Percentiles rank a stretch among this genome's conserved stretches.
These are phyloP conservation scores for Trachelus tabidus DNA, from an alignment of 2,888 invertebrate species.

Conservation along the genomic window DNA sequence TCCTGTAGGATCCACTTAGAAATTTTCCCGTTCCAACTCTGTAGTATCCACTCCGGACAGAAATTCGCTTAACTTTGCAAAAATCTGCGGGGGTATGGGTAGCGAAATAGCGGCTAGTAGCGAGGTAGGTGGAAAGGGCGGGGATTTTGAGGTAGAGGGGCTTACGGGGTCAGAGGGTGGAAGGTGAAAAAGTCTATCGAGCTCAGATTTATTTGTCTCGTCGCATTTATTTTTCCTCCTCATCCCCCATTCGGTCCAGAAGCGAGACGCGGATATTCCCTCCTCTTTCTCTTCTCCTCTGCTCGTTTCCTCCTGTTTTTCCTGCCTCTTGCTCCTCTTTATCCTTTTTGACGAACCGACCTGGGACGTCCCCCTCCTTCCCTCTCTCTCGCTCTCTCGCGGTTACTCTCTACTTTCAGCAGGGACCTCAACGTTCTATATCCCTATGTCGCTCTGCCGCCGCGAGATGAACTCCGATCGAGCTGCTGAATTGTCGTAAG, in stretches of 20 bases:
- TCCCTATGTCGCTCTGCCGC: neutral
- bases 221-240: slow-evolving; percentile 18
- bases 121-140: neutral
- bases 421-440: neutral
- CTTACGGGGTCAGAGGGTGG: slow-evolving; percentile 5
- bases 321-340: neutral
- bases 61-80: neutral
- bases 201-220: slow-evolving; percentile 36
- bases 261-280: neutral
- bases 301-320: neutral
- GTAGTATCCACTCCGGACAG: neutral
- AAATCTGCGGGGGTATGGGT: neutral
- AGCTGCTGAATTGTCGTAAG: neutral
- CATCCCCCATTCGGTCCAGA: neutral
- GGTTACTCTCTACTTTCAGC: neutral
- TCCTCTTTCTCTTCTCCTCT: neutral
- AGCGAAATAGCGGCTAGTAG: neutral
- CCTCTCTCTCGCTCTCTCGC: neutral
- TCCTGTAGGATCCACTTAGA: neutral
- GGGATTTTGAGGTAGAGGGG: neutral
- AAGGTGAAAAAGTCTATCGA: slow-evolving; percentile 31
- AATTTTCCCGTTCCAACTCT: neutral
- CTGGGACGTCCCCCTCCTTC: neutral
- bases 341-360: slow-evolving; percentile 9
- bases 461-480: slow-evolving; percentile 3